Conservation (phyloP, 37 sponge, comb jelly and placozoan genomes). For the Ianthella basta region DNA sequence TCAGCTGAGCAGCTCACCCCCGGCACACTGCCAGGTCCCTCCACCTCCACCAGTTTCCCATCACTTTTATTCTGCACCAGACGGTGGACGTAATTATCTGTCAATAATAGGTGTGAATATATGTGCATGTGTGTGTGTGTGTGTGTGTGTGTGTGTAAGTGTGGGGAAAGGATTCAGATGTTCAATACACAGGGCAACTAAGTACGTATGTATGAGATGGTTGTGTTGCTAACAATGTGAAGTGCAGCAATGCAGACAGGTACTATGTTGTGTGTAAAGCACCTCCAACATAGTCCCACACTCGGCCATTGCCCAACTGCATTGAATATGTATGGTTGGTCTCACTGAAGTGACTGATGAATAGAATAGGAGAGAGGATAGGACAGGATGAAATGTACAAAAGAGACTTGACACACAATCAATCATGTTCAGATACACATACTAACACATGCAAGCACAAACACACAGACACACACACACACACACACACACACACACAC, state of each 20-base stretch:
- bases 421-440: conserved; percentile 23
- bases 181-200: not conserved
- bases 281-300: conserved; percentile 98
- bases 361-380: not conserved
- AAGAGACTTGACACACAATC: not conserved
- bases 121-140: too few relatives aligned
- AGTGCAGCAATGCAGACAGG: not conserved
- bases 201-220: too few relatives aligned
- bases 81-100: conserved; percentile 97
- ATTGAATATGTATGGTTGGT: conserved; percentile 96
- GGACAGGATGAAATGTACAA: too few relatives aligned
- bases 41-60: conserved; percentile 96
- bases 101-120: not conserved
- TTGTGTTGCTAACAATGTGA: not conserved
- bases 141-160: too few relatives aligned
- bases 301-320: conserved; percentile 85
- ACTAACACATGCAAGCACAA: not conserved
- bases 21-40: conserved; percentile 29
- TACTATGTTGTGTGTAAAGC: not conserved
- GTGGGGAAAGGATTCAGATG: too few relatives aligned
- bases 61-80: conserved; percentile 95
- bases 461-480: conserved; percentile 25
- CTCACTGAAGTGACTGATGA: conserved; percentile 7
- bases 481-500: not conserved
- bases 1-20: not conserved